Base-by-base conservation (phyloP, 2,888 invertebrate species). In the Harpalus rufipes region DNA sequence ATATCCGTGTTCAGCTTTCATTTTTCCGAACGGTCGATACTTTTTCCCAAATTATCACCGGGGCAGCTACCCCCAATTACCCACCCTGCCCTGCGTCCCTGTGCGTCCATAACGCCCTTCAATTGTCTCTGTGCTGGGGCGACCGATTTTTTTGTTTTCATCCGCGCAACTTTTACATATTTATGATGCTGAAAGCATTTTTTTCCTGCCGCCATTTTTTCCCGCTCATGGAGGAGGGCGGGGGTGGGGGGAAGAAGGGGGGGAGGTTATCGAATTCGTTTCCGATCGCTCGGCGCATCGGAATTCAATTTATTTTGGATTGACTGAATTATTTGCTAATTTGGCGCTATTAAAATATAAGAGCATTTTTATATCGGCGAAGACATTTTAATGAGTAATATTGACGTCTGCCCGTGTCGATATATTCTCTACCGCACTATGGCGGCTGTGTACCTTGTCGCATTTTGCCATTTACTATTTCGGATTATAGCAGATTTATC, bases 121-220 rank as follows among this genome's bases (percentile, higher is more conserved):
- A 80, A 85, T 85, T 85, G 85, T 85, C 85, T 85, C 83, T 76
- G 74, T 14, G 74, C 39, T 76, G 68, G 61, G 63, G 74, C 76
- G 68, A 51, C 61, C 80, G 65, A 85, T 85, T 83, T 85, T 85
- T 85, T 80, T 85, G 86, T 86, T 85, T 87, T 86, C 86, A 84
- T 81, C 58, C 85, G 85, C 86, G 86, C 85, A 83, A 86, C 87
- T 86, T 87, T 87, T 87, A 87, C 86, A 88, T 87, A 88, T 88
- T 88, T 87, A 88, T 87, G 87, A 87, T 85, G 86, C 86, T 86
- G 85, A 86, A 86, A 86, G 86, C 85, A 85, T 85, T 85, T 85
- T 85, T 85, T 78, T 68, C 84, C 61, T n/a, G 78, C 58, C 85
- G 85, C 85, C 85, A 85, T 85, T 85, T 85, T 85, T 85, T 80